Conservation (phyloP, 2,797 vertebrate species). For the Lateolabrax maculatus region DNA sequence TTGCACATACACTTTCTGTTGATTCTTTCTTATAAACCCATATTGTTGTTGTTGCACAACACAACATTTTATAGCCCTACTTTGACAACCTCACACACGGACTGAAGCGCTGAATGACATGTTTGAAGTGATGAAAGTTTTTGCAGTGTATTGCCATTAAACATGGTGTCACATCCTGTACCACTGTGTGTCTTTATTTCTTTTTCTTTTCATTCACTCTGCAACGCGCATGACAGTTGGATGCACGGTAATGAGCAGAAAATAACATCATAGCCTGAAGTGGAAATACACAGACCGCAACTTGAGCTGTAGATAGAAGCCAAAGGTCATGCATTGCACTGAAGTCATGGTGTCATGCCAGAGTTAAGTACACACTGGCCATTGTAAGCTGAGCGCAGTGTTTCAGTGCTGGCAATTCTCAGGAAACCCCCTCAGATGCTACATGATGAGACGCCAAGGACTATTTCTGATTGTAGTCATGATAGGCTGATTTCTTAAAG, state of each 20-base stretch:
- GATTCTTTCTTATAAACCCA: constrained; percentile 4
- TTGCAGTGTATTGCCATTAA: constrained; percentile 74
- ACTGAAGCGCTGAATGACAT: constrained; percentile 44
- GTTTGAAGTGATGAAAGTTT: constrained; percentile 70
- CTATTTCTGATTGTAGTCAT: constrained; percentile 23
- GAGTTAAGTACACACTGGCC: constrained; percentile 40
- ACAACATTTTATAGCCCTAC: constrained; percentile 16
- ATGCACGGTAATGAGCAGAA: constrained; percentile 44
- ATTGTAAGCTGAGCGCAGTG: constrained; percentile 61
- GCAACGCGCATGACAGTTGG: constrained; percentile 12
- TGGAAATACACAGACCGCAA: constrained; percentile 70
- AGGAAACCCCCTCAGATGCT: constrained; percentile 38
- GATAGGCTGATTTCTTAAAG: constrained; percentile 3
- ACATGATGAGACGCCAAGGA: constrained; percentile 13
- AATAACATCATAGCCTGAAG: constrained; percentile 63
- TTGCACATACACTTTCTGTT: constrained; percentile 43
- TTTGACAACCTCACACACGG: constrained; percentile 36
- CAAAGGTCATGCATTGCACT: constrained; percentile 86
- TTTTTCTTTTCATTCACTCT: constrained; percentile 12
- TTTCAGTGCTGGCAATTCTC: constrained; percentile 37
- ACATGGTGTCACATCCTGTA: constrained; percentile 36
- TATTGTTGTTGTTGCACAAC: constrained; percentile 45
- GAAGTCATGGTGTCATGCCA: constrained; percentile 76
- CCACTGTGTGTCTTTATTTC: not conserved
- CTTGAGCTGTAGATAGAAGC: constrained; percentile 71